Evolutionary conservation across 1,140 invertebrate genomes (phyloP).

Genomic region (Oedothorax gibbosus): DNA sequence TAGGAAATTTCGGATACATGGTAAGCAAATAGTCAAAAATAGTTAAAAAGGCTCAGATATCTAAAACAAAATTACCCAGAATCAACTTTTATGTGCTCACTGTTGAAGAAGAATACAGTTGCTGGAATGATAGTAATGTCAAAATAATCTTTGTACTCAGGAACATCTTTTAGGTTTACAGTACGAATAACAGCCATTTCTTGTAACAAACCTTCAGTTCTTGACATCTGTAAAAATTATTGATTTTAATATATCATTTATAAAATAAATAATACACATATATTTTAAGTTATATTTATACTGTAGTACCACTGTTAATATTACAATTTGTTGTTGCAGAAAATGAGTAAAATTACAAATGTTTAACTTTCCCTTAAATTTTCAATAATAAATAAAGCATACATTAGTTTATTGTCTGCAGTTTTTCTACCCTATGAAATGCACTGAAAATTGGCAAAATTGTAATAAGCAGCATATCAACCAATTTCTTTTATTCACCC

Average conservation of each 20-base stretch:
- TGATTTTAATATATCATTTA: too few species aligned
- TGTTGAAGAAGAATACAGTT: constrained; percentile 70
- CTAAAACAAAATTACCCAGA: constrained; percentile 66
- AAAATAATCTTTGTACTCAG: constrained; percentile 68
- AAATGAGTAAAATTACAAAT: not conserved
- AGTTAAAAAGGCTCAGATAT: too few species aligned
- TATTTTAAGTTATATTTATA: not conserved
- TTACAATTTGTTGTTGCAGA: not conserved
- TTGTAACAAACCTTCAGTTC: constrained; percentile 64
- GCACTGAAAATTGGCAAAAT: too few species aligned
- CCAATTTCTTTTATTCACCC: too few species aligned
- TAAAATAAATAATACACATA: constrained; percentile 6
- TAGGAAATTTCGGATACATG: too few species aligned
- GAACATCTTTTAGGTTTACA: constrained; percentile 67
- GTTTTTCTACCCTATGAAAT: too few species aligned
- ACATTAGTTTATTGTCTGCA: too few species aligned
- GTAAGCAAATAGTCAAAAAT: too few species aligned
- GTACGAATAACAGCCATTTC: constrained; percentile 68
- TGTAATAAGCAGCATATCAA: too few species aligned
- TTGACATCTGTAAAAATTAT: constrained; percentile 65
- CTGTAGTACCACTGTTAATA: not conserved
- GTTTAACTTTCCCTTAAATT: too few species aligned
- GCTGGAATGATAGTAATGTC: constrained; percentile 68
- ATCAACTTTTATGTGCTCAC: constrained; percentile 69
- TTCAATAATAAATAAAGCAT: too few species aligned